Evolutionary conservation across 2,113 vertebrate genomes (phyloP).

Genomic region (Paratilapia polleni): DNA sequence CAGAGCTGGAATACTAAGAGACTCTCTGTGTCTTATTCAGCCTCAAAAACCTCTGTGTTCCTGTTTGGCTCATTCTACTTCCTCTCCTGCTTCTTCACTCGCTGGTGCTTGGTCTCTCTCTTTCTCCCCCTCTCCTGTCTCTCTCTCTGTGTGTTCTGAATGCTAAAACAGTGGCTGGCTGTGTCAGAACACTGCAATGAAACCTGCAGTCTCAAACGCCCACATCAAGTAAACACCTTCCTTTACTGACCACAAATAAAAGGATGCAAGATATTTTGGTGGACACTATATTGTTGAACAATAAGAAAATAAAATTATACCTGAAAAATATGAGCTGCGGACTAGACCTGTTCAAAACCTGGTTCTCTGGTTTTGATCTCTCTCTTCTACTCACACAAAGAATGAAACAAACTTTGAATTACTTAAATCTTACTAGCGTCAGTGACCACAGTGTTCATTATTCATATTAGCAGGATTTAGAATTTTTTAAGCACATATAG

Average conservation of each 20-base stretch:
- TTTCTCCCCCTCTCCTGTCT: conserved; percentile 35
- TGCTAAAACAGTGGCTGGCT: conserved; percentile 67
- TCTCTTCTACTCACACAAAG: neutral
- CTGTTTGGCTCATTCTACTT: conserved; percentile 77
- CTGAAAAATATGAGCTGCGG: neutral
- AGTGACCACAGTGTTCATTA: neutral
- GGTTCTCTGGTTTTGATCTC: neutral
- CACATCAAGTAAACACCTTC: conserved; percentile 44
- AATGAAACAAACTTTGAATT: too few species aligned
- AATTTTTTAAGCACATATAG: too few species aligned
- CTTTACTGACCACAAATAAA: neutral
- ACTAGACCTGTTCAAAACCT: neutral
- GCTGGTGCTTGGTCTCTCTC: conserved; percentile 33
- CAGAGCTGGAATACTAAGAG: conserved; percentile 64
- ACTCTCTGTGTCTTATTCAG: conserved; percentile 68
- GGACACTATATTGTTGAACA: neutral
- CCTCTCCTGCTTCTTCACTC: conserved; percentile 63
- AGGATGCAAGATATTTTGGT: neutral
- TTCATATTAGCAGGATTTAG: neutral
- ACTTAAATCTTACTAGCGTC: too few species aligned
- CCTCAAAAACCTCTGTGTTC: conserved; percentile 75
- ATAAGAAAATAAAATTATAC: neutral
- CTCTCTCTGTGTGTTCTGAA: conserved; percentile 70
- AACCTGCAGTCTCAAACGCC: conserved; percentile 65
- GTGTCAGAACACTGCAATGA: conserved; percentile 66